Conservation (phyloP, 2,797 vertebrate genomes). For the Chanos chanos region DNA sequence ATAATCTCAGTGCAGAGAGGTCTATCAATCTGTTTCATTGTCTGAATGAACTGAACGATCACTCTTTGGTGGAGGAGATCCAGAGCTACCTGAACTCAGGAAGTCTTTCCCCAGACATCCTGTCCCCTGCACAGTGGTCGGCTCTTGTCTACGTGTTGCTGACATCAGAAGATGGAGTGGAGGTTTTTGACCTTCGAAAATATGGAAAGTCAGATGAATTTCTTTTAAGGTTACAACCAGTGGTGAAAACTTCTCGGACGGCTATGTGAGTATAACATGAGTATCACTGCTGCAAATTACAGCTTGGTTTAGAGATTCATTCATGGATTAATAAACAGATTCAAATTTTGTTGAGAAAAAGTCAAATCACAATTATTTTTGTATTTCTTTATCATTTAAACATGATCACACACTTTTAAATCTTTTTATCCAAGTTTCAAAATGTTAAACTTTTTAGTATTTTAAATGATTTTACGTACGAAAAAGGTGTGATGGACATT, state of each 20-base stretch:
- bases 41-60: constrained; percentile 26
- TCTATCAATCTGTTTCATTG: constrained; percentile 36
- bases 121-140: constrained; percentile 43
- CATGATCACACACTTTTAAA: too few species aligned
- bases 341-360: neutral
- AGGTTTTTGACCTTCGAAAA: constrained; percentile 41
- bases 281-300: neutral
- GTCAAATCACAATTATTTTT: too few species aligned
- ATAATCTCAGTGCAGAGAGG: constrained; percentile 23
- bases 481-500: too few species aligned
- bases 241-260: constrained; percentile 24
- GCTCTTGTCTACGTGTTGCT: constrained; percentile 42
- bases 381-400: too few species aligned
- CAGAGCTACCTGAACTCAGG: constrained; percentile 26
- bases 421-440: too few species aligned
- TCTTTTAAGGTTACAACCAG: constrained; percentile 27
- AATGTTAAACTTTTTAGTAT: too few species aligned
- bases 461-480: too few species aligned
- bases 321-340: neutral
- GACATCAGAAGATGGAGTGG: constrained; percentile 28
- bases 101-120: constrained; percentile 13
- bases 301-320: neutral
- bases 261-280: constrained; percentile 26
- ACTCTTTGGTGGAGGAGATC: constrained; percentile 32
- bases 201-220: constrained; percentile 34